Conservation (phyloP, 2,888 invertebrate genomes). For the Rhorus exstirpatorius region DNA sequence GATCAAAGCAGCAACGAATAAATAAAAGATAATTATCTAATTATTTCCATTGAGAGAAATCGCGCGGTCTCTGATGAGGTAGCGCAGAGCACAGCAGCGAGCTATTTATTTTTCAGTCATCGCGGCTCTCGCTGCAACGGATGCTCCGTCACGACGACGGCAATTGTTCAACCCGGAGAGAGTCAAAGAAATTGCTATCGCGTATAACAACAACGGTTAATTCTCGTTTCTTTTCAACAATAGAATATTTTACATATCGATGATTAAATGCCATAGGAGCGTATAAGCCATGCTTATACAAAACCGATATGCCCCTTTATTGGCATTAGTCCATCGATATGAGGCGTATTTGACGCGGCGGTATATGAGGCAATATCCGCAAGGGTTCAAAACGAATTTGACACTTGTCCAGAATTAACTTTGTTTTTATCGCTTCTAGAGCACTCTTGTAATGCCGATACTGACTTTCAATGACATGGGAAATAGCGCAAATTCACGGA, state of each 20-base stretch:
- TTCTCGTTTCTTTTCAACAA: not conserved
- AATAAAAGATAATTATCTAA: slow-evolving; percentile 84
- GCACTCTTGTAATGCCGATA: no score
- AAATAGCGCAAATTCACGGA: no score
- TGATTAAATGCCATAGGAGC: no score
- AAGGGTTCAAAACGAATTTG: no score
- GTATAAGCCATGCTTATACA: no score
- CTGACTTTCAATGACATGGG: no score
- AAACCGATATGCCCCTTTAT: no score
- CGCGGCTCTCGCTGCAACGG: not conserved
- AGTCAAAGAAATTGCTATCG: not conserved
- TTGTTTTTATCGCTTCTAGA: no score
- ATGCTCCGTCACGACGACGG: slow-evolving; percentile 7
- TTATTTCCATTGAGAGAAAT: slow-evolving; percentile 80
- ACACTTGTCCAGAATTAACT: no score
- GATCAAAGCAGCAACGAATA: slow-evolving; percentile 81
- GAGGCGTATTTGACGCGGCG: no score
- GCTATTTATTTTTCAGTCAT: slow-evolving; percentile 7
- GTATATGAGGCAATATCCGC: no score
- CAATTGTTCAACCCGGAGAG: not conserved
- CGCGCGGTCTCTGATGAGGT: slow-evolving; percentile 57
- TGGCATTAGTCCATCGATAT: not conserved
- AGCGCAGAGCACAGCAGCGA: slow-evolving; percentile 38
- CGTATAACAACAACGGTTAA: not conserved
- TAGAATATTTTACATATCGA: no score